A percentile compares a stretch with the other conserved stretches of the same genome.
Evolutionary conservation across 2,797 vertebrate species (phyloP).

Genomic region (Lutjanus campechanus): DNA sequence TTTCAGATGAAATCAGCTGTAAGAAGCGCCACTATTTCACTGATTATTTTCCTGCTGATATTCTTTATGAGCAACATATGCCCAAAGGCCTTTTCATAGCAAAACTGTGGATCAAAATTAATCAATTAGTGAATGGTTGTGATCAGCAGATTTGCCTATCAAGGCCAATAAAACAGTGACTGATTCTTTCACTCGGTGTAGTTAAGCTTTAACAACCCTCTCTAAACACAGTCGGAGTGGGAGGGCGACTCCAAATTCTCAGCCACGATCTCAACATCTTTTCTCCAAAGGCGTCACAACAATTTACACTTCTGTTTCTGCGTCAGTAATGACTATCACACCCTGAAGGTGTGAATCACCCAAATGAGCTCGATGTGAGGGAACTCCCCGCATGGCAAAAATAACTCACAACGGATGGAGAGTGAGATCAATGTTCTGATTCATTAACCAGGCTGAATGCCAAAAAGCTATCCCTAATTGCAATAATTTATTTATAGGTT

Average conservation of each 20-base stretch:
- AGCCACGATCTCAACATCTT: background rate
- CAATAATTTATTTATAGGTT: background rate
- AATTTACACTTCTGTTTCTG: constrained; percentile 17
- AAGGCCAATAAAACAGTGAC: background rate
- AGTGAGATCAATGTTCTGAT: constrained; percentile 15
- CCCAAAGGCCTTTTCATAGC: background rate
- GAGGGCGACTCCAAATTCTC: background rate
- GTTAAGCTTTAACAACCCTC: background rate
- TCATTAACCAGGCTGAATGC: background rate
- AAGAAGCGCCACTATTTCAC: no score
- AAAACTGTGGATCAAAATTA: background rate
- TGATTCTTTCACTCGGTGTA: background rate
- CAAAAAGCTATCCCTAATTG: background rate
- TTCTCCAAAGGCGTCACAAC: background rate
- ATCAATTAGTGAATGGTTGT: background rate
- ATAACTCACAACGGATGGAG: background rate
- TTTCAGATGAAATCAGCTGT: background rate
- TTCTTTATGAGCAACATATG: no score
- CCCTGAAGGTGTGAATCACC: constrained; percentile 15
- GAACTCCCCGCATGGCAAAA: background rate
- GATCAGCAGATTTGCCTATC: background rate
- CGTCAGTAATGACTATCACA: constrained; percentile 23
- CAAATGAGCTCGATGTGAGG: background rate
- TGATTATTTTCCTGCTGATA: no score
- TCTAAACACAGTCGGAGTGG: background rate